Conservation (phyloP, 2,113 vertebrate species). For the Dromaius novaehollandiae region DNA sequence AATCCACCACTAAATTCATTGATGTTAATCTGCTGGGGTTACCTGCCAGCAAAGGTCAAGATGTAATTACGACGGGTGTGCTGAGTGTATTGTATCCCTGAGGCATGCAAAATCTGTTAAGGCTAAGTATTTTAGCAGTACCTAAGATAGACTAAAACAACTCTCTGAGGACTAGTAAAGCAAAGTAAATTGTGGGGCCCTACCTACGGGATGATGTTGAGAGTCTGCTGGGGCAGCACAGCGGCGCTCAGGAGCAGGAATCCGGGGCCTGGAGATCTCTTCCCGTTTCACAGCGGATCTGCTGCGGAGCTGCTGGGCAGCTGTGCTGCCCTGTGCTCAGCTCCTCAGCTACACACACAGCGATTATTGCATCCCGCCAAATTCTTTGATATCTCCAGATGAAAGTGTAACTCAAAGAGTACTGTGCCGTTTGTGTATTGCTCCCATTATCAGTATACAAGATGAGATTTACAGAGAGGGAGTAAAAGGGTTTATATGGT, state of each 20-base stretch:
- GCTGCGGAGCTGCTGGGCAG: neutral
- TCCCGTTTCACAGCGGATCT: neutral
- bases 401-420: neutral
- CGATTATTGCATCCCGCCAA: neutral
- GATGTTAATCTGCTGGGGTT: slow-evolving; percentile 58
- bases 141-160: neutral
- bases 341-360: neutral
- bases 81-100: neutral
- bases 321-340: neutral
- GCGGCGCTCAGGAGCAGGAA: neutral
- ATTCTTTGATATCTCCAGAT: neutral
- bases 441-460: neutral
- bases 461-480: neutral
- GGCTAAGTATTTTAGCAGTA: neutral
- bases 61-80: slow-evolving; percentile 41
- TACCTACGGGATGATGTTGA: neutral
- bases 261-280: neutral
- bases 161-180: neutral
- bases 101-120: slow-evolving; percentile 7
- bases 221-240: neutral
- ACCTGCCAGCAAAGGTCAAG: slow-evolving; percentile 58
- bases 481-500: neutral
- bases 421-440: neutral
- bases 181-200: neutral
- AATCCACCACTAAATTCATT: slow-evolving; percentile 48